phyloP scores from a whole-genome alignment of 2,113 vertebrate species.

The Condylura cristata region DNA sequence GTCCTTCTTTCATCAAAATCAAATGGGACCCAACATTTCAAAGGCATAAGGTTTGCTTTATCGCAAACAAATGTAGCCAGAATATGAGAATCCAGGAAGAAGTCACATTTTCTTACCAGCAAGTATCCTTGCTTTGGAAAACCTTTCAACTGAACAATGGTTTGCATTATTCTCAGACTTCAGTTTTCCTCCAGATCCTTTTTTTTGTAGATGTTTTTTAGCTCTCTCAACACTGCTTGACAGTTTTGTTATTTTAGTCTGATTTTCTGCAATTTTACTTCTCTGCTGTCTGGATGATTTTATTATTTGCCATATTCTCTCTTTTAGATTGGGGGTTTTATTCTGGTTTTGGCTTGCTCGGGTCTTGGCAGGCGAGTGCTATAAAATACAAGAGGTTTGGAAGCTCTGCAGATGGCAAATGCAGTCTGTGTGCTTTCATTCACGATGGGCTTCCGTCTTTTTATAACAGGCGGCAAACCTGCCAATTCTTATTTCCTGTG shows the following conservation, averaged over 20 bases:
- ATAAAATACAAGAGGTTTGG: slow-evolving; percentile 78
- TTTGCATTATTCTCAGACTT: slow-evolving; percentile 50
- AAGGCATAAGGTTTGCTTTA: slow-evolving; percentile 78
- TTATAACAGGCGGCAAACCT: slow-evolving; percentile 61
- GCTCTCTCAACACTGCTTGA: neutral
- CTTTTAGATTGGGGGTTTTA: slow-evolving; percentile 70
- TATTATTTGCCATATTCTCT: slow-evolving; percentile 68
- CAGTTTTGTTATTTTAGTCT: slow-evolving; percentile 57
- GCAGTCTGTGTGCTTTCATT: slow-evolving; percentile 66
- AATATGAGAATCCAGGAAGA: slow-evolving; percentile 49
- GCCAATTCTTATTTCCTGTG: slow-evolving; percentile 63
- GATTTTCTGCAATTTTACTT: slow-evolving; percentile 63
- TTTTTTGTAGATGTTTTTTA: slow-evolving; percentile 59
- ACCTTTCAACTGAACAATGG: slow-evolving; percentile 63
- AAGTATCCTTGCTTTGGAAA: slow-evolving; percentile 57
- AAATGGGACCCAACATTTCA: slow-evolving; percentile 46
- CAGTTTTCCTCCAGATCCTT: slow-evolving; percentile 43
- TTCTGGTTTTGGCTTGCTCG: slow-evolving; percentile 57
- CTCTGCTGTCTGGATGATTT: slow-evolving; percentile 69
- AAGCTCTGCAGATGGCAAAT: slow-evolving; percentile 76
- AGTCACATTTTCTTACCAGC: slow-evolving; percentile 58
- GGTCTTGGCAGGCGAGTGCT: slow-evolving; percentile 67
- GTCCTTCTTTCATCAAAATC: slow-evolving; percentile 60
- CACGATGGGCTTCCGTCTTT: slow-evolving; percentile 59
- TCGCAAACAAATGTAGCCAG: slow-evolving; percentile 54